Base-by-base conservation (phyloP, 2,797 vertebrate genomes). In the Diplodus sargus region DNA sequence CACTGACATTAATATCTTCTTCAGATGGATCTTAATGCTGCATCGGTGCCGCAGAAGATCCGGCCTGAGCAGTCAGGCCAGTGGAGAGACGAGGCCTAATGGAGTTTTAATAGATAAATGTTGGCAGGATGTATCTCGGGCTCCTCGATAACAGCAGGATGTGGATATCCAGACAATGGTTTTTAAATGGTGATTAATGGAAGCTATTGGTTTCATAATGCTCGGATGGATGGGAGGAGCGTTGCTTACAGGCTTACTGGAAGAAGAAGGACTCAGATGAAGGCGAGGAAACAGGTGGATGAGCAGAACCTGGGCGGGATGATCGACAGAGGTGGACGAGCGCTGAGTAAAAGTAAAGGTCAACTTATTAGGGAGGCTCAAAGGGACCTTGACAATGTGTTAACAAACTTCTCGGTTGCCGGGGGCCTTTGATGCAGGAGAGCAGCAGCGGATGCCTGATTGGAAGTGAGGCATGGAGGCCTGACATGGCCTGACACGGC, bases 81-180 rank as follows among this genome's bases (percentile, higher is more conserved):
- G 75, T 42, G n/a, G 42, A 74, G 76, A 89, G 64, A 74, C 23
- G 20, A 78, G 57, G 72, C 65, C 68, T 93, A 92, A 94, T 94
- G 90, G 92, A 82, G 72, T 89, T 92, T 92, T 94, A 95, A 95
- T 94, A 92, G 93, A 94, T 93, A 85, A 92, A 94, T 90, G 86
- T 86, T 88, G 69, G 92, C 89, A 86, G 86, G 87, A 90, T 90
- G 89, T 89, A 78, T 82, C 89, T 85, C 70, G 15, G 87, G 69
- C 78, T 85, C 65, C 71, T 83, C 85, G 81, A 78, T 90, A 91
- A 89, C 86, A 89, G 87, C 89, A 92, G 90, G 91, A 91, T 82
- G 85, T 87, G 67, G 89, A 89, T 82, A 87, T 76, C 74, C 70
- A 86, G 85, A 86, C 86, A 83, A 90, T 82, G 84, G 56, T 52